A percentile compares a stretch with the other conserved stretches of the same genome.
phyloP scores from a whole-genome alignment of 1,140 invertebrate species.

The Tenebrio molitor region DNA sequence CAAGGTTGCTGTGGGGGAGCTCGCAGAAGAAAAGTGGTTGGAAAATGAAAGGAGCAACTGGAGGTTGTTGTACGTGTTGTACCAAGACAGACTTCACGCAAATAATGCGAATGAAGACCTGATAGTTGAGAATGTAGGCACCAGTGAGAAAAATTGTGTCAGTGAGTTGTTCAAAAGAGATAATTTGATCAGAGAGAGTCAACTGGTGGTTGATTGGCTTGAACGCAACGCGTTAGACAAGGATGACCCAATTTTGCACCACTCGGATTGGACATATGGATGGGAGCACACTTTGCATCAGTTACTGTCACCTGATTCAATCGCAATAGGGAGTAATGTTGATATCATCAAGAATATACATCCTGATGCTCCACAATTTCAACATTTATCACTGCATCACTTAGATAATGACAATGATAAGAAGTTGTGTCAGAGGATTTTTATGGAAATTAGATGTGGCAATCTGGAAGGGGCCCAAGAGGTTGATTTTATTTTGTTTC shows the following conservation, averaged over 20 bases:
- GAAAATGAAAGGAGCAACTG: constrained; percentile 89
- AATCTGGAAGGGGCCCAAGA: constrained; percentile 85
- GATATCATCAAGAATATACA: constrained; percentile 84
- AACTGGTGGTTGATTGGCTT: constrained; percentile 93
- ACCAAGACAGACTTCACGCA: constrained; percentile 78
- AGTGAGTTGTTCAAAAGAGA: constrained; percentile 76
- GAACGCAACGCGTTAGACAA: constrained; percentile 86
- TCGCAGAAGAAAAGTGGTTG: constrained; percentile 72
- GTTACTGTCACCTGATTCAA: constrained; percentile 71
- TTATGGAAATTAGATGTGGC: constrained; percentile 87
- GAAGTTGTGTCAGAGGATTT: constrained; percentile 77
- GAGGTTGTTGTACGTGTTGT: constrained; percentile 85
- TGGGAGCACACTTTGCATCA: constrained; percentile 95
- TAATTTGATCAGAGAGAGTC: constrained; percentile 79
- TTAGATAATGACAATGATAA: constrained; percentile 91
- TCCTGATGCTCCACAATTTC: constrained; percentile 91
- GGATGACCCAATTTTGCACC: constrained; percentile 77
- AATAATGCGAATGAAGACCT: constrained; percentile 48
- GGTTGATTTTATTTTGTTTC: constrained; percentile 48
- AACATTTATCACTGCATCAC: constrained; percentile 86
- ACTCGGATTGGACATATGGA: constrained; percentile 81
- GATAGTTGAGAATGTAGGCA: constrained; percentile 57
- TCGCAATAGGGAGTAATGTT: constrained; percentile 71
- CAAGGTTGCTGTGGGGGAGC: constrained; percentile 65
- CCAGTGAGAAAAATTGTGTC: constrained; percentile 76